Evolutionary conservation across 2,888 invertebrate genomes (phyloP).

Genomic region (Mythimna ferrago): DNA sequence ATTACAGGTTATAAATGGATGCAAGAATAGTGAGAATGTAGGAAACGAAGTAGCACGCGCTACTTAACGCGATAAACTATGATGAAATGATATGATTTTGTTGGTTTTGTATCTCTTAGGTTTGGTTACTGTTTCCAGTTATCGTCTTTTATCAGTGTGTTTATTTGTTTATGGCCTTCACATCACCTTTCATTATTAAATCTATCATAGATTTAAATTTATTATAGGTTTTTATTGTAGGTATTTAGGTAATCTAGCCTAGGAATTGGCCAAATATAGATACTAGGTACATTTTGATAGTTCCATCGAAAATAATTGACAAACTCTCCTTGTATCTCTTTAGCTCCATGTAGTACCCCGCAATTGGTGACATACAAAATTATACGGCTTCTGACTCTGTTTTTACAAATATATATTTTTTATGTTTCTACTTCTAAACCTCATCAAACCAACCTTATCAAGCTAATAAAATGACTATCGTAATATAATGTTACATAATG

Average conservation of each 20-base stretch:
- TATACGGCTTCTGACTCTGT: not conserved
- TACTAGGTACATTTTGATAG: not conserved
- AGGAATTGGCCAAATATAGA: not conserved
- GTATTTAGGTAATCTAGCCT: not conserved
- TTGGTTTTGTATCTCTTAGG: conserved; percentile 14
- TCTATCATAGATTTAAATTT: not conserved
- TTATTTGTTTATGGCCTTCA: not conserved
- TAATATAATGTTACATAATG: not conserved
- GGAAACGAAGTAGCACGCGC: conserved; percentile 3
- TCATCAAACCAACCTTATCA: not conserved
- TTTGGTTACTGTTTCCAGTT: conserved; percentile 4
- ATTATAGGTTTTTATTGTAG: not conserved
- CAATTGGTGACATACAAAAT: not conserved
- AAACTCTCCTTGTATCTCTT: not conserved
- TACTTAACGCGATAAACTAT: conserved; percentile 27
- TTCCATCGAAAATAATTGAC: not conserved
- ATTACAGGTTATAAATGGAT: not conserved
- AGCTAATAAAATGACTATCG: not conserved
- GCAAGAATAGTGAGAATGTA: conserved; percentile 5
- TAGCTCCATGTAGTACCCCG: not conserved
- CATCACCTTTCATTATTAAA: not conserved
- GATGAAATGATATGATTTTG: conserved; percentile 12
- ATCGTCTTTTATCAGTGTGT: conserved; percentile 5
- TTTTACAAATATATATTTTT: not conserved
- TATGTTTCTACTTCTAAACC: not conserved